Base-by-base conservation (phyloP, 1,140 invertebrate genomes). In the Dendroctonus ponderosae region DNA sequence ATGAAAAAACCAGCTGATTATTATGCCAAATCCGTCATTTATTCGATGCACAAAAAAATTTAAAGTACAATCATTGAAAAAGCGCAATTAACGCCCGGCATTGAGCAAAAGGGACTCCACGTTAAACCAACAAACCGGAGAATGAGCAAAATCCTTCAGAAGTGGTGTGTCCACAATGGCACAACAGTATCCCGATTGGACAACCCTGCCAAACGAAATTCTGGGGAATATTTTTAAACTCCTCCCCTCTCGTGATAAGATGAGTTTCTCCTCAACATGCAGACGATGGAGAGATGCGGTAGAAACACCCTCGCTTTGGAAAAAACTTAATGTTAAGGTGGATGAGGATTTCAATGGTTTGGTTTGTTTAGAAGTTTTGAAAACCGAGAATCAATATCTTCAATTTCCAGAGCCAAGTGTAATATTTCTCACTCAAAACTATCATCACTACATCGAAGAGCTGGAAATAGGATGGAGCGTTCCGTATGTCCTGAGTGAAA, bases 321-420 rank as follows among this genome's bases (percentile, higher is more conserved):
- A 67, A 58, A 68, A 58, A 14, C 62, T 74, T 40, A 41, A 64
- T n/a, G 66, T 74, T 2, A 53, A 66, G 42, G 52, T 74, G 14
- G 72, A 74, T 15, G 42, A 42, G 15, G 72, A 74, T 15, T 66
- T 74, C 26, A 57, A 68, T 44, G 66, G 71, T 72, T 54, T 38
- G 7, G 5, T 41, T 54, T 49, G 50, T 6, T n/a, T 59, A n/a
- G 15, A 41, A 8, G 38, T 8, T 56, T 39, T 46, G 0, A 46
- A 11, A 46, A 46, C 43, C 26, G 37, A 37, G 7, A 49, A 51
- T 15, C 49, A 51, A 53, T 14, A 11, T 15, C 39, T 14, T 7
- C 7, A 12, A 9, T 53, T 68, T 68, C n/a, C 58, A 63, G 71
- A 73, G 40, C 70, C 71, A 6, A 71, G 71, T 56, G 61, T 70